Base-by-base conservation (phyloP, 1,140 invertebrate genomes). In the Tetragonula clypearis region DNA sequence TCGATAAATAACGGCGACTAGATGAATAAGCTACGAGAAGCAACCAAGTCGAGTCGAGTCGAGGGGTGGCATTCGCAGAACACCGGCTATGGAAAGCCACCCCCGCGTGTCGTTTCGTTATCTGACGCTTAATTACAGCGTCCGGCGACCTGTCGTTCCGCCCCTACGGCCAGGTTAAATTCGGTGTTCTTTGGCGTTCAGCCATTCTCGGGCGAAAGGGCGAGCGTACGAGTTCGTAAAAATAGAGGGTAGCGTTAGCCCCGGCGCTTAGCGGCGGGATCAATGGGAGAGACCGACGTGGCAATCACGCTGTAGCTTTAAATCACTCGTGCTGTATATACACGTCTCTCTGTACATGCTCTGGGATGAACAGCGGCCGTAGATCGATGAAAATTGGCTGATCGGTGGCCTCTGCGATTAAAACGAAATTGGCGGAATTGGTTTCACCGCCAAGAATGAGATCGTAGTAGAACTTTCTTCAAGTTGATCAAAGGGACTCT, bases 71-170 rank as follows among this genome's bases (percentile, higher is more conserved):
- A 21, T 73, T 75, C 23, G 19, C 23, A 6, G 41, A 15, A 19
- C 41, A 4, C 19, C 56, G 26, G 35, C 30, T 41, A 2, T 62
- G 21, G 23, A 23, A 62, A 62, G 21, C 79, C 68, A 65, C 80
- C 41, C 58, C 58, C 41, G 41, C 58, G 41, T 74, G 72, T 65
- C 69, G 71, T 75, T 82, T 35, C 72, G 56, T 49, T 75, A 65
- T 82, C 80, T 55, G 41, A 35, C 58, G 80, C 71, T 74, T 82
- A 82, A 82, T 82, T 82, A 82, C 80, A 26, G 6, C 41, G 58
- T 26, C 53, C 55, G 35, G 21, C 53, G 53, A 80, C 58, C 79
- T 72, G 55, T 79, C 65, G 65, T 58, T 60, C 55, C 68, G 30
- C 53, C 53, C 19, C 17, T 26, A 35, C 58, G 8, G 30, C 14